Base-by-base conservation (phyloP, 2,888 invertebrate genomes). In the Folsomia candida region DNA sequence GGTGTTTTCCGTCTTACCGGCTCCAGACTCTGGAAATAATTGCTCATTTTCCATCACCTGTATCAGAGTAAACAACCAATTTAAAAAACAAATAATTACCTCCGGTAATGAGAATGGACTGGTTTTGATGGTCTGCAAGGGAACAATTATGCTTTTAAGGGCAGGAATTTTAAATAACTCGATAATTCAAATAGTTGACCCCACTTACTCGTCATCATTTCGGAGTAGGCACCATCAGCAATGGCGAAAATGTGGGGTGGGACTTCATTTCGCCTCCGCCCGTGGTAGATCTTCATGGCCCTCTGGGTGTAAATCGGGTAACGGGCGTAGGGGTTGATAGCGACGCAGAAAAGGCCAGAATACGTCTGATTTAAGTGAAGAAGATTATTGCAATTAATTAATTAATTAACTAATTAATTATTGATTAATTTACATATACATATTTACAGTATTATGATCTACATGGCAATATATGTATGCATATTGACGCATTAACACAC, bases 101-200 rank as follows among this genome's bases (percentile, higher is more conserved):
- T 91, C 88, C 92, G 93, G 98, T 99, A 89, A 99, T 99, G 92
- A 99, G 92, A 97, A 99, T 98, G 87, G 98, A 99, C 90, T 99
- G 99, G 90, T 99, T 96, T 86, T 97, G 6, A n/a, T 54, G 54
- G n/a, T 71, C 71, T 71, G 37, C 2, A 63, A 29, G 26, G 9
- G 22, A n/a, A n/a, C n/a, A n/a, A n/a, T n/a, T n/a, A n/a, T n/a
- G n/a, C n/a, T n/a, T n/a, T n/a, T n/a, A 28, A 2, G 4, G 18
- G 20, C n/a, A 14, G n/a, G 20, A 54, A 14, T 54, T 14, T 4
- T 18, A 14, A 54, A 54, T 54, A 20, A 20, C 54, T 14, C 37
- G 14, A 14, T 37, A 14, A 54, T 14, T 6, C 4, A 28, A 28
- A n/a, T n/a, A n/a, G n/a, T n/a, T n/a, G n/a, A n/a, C n/a, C n/a